phyloP scores from a whole-genome alignment of 23 tunicate genomes.

The Pegea sp. region DNA sequence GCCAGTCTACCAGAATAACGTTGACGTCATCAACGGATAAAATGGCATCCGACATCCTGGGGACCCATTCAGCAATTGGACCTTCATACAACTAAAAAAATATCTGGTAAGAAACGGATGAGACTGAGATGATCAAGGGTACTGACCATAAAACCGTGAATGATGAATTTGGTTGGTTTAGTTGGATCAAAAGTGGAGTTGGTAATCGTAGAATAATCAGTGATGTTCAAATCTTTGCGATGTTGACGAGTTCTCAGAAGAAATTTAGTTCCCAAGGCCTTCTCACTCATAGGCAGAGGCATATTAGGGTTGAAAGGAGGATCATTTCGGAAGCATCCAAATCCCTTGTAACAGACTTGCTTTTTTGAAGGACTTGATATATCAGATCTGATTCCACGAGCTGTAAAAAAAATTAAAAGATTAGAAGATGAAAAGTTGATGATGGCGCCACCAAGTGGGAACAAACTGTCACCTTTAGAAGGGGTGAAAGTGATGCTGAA shows the following conservation, averaged over 20 bases:
- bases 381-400: too few relatives aligned
- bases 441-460: too few relatives aligned
- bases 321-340: constrained; percentile 34
- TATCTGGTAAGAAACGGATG: neutral
- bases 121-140: too few relatives aligned
- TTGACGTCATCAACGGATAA: constrained; percentile 63
- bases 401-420: too few relatives aligned
- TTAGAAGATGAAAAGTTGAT: too few relatives aligned
- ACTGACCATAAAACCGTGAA: constrained; percentile 84
- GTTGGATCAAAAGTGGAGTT: constrained; percentile 33
- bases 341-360: constrained; percentile 44
- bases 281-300: constrained; percentile 68
- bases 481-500: too few relatives aligned
- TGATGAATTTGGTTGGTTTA: constrained; percentile 49
- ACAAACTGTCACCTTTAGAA: too few relatives aligned
- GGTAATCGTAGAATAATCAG: constrained; percentile 11
- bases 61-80: constrained; percentile 50
- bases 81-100: constrained; percentile 13
- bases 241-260: constrained; percentile 21
- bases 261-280: constrained; percentile 34
- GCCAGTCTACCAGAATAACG: constrained; percentile 71
- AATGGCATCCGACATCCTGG: constrained; percentile 44
- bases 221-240: constrained; percentile 13
- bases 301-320: constrained; percentile 49
- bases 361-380: too few relatives aligned